Conservation (phyloP, 2,113 vertebrate genomes). For the Falco punctatus region DNA sequence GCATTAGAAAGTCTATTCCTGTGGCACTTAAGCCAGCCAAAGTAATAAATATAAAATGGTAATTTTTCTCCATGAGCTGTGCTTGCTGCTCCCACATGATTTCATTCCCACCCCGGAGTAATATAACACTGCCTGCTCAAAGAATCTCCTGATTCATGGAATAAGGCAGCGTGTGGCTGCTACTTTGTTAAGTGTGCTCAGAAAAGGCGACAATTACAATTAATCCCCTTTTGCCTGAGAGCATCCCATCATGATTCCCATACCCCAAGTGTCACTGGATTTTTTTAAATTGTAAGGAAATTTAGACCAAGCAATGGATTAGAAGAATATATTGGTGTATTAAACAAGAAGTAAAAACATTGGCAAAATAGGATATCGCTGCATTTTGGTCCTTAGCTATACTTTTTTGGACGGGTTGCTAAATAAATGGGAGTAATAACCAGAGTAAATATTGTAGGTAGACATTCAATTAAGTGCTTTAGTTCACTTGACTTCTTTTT, state of each 20-base stretch:
- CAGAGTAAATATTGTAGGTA: background rate
- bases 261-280: background rate
- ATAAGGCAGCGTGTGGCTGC: conserved; percentile 39
- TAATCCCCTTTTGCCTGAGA: conserved; percentile 44
- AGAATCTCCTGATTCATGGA: conserved; percentile 35
- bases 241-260: conserved; percentile 25
- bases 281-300: conserved; percentile 35
- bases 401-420: background rate
- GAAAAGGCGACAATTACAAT: conserved; percentile 60
- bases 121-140: conserved; percentile 54
- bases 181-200: conserved; percentile 46
- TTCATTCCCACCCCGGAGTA: conserved; percentile 58
- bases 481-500: background rate
- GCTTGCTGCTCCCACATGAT: conserved; percentile 61
- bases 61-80: conserved; percentile 72
- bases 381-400: background rate
- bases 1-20: conserved; percentile 74
- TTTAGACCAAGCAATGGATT: background rate
- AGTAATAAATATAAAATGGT: conserved; percentile 78
- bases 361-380: background rate
- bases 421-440: background rate
- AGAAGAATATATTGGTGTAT: background rate
- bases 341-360: background rate
- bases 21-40: conserved; percentile 69
- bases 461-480: background rate